Percentiles rank a stretch among this genome's conserved stretches.
These are phyloP conservation scores for Trachelus stipa DNA, from an alignment of 2,888 invertebrate species.

Conservation along the genomic window DNA sequence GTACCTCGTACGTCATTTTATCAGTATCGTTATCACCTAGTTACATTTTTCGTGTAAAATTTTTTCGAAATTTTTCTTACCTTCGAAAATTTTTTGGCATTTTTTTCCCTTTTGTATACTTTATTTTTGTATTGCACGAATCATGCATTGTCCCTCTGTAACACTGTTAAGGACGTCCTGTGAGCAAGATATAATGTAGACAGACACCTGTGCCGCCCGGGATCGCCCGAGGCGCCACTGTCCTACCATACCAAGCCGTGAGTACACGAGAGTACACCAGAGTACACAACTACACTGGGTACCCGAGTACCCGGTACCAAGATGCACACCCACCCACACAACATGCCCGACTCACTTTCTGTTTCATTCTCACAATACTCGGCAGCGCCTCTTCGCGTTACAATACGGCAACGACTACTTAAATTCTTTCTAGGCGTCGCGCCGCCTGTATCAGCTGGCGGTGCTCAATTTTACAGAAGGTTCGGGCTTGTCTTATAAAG, in stretches of 20 bases:
- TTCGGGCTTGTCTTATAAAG: not conserved
- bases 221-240: constrained; percentile 49
- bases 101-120: not conserved
- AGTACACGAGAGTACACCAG: constrained; percentile 8
- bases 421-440: constrained; percentile 18
- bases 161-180: not conserved
- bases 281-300: constrained; percentile 3
- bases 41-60: not conserved
- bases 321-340: constrained; percentile 16
- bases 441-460: constrained; percentile 2
- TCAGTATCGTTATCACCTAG: not conserved
- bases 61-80: not conserved
- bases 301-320: not conserved
- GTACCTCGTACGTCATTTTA: not conserved
- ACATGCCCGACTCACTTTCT: constrained; percentile 19
- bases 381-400: constrained; percentile 14
- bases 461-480: constrained; percentile 10
- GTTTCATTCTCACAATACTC: constrained; percentile 24
- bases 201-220: constrained; percentile 51
- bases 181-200: constrained; percentile 41
- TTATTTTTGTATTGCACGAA: not conserved
- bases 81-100: not conserved
- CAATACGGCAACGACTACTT: constrained; percentile 37
- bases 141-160: not conserved
- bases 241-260: not conserved